Conservation (phyloP, 2,113 vertebrate species). For the Arizona elegans region DNA sequence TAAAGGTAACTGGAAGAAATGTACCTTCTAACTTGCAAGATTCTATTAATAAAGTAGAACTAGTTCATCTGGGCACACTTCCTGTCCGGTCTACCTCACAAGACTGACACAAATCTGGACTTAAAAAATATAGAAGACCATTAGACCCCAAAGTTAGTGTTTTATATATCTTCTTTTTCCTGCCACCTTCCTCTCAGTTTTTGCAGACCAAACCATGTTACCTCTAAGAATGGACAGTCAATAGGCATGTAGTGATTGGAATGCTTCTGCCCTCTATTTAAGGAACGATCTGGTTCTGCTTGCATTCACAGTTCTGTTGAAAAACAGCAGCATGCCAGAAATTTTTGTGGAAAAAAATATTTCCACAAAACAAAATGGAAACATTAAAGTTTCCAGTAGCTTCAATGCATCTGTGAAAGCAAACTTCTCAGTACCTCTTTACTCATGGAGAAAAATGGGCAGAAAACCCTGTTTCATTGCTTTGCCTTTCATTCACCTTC, state of each 20-base stretch:
- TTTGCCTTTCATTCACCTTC: not conserved
- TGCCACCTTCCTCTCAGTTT: not conserved
- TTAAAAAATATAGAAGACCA: not conserved
- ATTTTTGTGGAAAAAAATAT: not conserved
- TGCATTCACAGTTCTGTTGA: slow-evolving; percentile 11
- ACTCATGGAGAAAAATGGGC: not conserved
- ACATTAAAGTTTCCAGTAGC: not conserved
- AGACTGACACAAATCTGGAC: not conserved
- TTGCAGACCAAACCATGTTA: not conserved
- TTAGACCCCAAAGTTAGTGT: not conserved
- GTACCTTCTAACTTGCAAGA: not conserved
- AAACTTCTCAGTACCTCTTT: not conserved
- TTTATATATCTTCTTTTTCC: not conserved
- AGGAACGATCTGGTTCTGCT: not conserved
- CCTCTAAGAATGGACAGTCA: not conserved
- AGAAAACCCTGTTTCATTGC: not conserved
- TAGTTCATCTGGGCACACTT: not conserved
- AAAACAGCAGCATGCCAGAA: not conserved
- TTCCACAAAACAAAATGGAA: not conserved
- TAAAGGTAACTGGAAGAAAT: not conserved
- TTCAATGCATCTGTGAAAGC: not conserved
- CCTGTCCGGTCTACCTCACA: not conserved
- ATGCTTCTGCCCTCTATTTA: not conserved
- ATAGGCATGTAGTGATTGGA: not conserved
- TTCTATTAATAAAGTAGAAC: not conserved